A percentile compares a stretch with the other conserved stretches of the same genome.
phyloP scores from a whole-genome alignment of 2,113 vertebrate genomes.

The Actenoides lindsayi region DNA sequence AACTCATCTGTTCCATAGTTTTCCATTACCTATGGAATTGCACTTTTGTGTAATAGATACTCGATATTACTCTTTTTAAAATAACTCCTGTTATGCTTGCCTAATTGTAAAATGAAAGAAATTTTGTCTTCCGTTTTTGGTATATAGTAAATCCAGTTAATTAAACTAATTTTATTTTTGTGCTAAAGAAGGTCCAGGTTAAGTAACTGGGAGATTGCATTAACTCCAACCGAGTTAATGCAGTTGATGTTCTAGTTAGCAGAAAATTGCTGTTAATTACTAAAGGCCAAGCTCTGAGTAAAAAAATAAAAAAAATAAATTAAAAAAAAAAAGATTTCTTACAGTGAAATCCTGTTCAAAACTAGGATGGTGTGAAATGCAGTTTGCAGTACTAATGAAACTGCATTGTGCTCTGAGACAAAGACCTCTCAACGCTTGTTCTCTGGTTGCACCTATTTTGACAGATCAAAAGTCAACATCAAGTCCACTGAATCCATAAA shows the following conservation, averaged over 20 bases:
- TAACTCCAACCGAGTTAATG: background rate
- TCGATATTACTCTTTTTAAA: background rate
- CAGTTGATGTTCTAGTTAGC: background rate
- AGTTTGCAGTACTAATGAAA: background rate
- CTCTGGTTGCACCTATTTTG: background rate
- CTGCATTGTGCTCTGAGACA: background rate
- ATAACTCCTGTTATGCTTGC: background rate
- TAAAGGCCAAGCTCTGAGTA: background rate
- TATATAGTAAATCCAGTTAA: background rate
- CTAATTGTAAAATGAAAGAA: background rate
- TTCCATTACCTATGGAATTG: background rate
- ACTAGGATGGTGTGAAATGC: background rate
- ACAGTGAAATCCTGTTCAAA: background rate
- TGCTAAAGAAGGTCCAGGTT: background rate
- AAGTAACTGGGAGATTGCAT: background rate
- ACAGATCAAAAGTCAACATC: background rate
- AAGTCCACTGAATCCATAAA: background rate
- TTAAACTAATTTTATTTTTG: background rate
- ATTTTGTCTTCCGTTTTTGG: background rate
- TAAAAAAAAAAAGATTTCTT: background rate
- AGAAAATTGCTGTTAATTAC: constrained; percentile 3
- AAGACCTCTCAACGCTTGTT: background rate
- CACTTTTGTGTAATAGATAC: background rate
- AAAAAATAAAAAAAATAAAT: no score
- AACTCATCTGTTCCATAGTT: background rate